Evolutionary conservation across 1,140 invertebrate genomes (phyloP).

Genomic region (Cherax destructor): DNA sequence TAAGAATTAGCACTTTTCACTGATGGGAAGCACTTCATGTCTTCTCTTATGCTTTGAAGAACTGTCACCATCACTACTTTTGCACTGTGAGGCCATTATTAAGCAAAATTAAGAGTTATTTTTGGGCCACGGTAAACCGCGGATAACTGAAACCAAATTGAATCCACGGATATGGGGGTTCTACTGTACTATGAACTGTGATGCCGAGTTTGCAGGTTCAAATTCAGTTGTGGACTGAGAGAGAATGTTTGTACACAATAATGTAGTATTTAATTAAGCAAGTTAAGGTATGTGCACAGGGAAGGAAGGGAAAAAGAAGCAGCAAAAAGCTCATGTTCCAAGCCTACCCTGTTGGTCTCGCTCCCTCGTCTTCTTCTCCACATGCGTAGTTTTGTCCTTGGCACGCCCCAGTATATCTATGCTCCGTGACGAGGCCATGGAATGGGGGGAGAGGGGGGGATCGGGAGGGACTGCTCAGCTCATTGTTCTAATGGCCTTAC

Average conservation of each 20-base stretch:
- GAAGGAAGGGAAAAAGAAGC: not conserved
- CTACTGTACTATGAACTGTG: too few species aligned
- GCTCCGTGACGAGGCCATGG: not conserved
- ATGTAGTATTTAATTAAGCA: not conserved
- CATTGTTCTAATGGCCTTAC: not conserved
- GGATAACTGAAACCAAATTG: too few species aligned
- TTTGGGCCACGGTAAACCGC: too few species aligned
- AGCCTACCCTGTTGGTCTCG: conserved; percentile 91
- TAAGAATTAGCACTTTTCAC: too few species aligned
- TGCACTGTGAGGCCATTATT: too few species aligned
- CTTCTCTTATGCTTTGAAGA: too few species aligned
- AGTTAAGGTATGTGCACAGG: not conserved
- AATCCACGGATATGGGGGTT: too few species aligned
- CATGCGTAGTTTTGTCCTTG: conserved; percentile 92
- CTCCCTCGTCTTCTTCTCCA: conserved; percentile 92
- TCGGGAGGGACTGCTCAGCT: conserved; percentile 26
- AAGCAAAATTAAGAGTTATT: too few species aligned
- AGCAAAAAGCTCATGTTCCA: conserved; percentile 13
- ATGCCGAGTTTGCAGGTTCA: too few species aligned
- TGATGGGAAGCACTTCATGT: too few species aligned
- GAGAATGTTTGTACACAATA: not conserved
- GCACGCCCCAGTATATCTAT: conserved; percentile 93
- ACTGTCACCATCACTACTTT: too few species aligned
- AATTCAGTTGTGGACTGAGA: too few species aligned
- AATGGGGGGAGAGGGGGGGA: not conserved